Percentiles rank a stretch among this genome's conserved stretches.
Conservation (phyloP, 2,797 vertebrate genomes). For the Glyptemys insculpta region DNA sequence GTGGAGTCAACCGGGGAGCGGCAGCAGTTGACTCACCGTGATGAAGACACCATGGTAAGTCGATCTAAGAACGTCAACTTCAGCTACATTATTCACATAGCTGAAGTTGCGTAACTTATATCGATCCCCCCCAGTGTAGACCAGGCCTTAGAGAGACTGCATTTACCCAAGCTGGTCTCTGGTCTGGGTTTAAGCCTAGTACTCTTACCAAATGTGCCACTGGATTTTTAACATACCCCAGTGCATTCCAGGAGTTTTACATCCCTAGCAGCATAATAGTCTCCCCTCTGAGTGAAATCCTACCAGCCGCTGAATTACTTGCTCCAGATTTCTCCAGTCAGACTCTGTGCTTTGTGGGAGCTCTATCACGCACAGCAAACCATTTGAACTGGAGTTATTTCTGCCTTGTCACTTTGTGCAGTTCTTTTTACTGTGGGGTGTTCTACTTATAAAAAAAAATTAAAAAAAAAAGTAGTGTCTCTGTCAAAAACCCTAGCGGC, state of each 20-base stretch:
- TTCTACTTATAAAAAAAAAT: neutral
- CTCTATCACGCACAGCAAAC: neutral
- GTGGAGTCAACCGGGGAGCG: too few relatives aligned
- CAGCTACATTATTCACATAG: too few relatives aligned
- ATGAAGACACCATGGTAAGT: too few relatives aligned
- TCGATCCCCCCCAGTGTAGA: too few relatives aligned
- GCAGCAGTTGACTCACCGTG: too few relatives aligned
- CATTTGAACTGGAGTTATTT: neutral
- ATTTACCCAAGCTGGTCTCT: neutral
- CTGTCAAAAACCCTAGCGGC: neutral
- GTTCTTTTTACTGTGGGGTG: neutral
- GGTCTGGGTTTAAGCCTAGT: neutral
- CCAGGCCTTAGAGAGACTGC: too few relatives aligned
- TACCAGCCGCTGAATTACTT: neutral
- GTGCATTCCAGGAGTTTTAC: neutral
- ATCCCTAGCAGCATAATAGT: too few relatives aligned
- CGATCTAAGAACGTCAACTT: too few relatives aligned
- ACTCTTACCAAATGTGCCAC: neutral
- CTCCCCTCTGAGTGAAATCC: too few relatives aligned
- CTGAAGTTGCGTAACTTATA: too few relatives aligned
- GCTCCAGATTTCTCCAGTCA: too few relatives aligned
- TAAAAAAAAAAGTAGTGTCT: neutral
- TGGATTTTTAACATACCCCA: neutral
- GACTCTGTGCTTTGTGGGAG: too few relatives aligned
- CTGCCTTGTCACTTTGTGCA: neutral